Base-by-base conservation (phyloP, 2,113 vertebrate species). In the Aptenodytes patagonicus region DNA sequence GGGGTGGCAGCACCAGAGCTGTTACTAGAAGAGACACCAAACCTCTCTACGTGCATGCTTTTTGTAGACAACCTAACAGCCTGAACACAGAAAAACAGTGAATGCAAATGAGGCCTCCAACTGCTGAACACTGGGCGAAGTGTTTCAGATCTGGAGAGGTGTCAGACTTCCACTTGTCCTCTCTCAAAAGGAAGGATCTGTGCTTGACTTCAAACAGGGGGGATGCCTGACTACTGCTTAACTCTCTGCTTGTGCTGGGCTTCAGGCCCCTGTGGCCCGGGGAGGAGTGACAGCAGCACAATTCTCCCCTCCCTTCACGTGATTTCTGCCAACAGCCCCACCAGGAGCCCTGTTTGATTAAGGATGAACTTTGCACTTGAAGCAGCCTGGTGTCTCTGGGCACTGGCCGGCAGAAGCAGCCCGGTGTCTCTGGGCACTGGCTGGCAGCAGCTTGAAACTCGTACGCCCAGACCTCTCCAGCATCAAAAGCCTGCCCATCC, bases 41-140 rank as follows among this genome's bases (percentile, higher is more conserved):
- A 44, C 36, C 69, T 60, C 7, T 3, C 14, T 17, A 17, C 1
- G 3, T 2, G 4, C 3, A 9, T 8, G 26, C 2, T 54, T 69
- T 88, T 31, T 73, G 44, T 10, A 55, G 51, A 54, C 40, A 90
- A 54, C 18, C 5, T 7, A 64, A 49, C 40, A 87, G 60, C 29
- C 51, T 54, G 76, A 91, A 49, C 46, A 69, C 31, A 36, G 68
- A 17, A 69, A 25, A 83, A 21, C 16, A 58, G 21, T 5, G 73
- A 91, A 36, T 54, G 57, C 44, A 84, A 93, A 49, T 4, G 18
- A 55, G 91, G n/a, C 31, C 61, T 71, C 57, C 64, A 61, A 6
- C 5, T 18, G 57, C 42, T 36, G 65, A 86, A 34, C 0, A 0
- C 36, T 0, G 12, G 21, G 54, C 2, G 10, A 78, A 34, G 54